These are phyloP conservation scores for Scaptomyza graminum DNA, from an alignment of 1,140 invertebrate species.

Conservation along the genomic window DNA sequence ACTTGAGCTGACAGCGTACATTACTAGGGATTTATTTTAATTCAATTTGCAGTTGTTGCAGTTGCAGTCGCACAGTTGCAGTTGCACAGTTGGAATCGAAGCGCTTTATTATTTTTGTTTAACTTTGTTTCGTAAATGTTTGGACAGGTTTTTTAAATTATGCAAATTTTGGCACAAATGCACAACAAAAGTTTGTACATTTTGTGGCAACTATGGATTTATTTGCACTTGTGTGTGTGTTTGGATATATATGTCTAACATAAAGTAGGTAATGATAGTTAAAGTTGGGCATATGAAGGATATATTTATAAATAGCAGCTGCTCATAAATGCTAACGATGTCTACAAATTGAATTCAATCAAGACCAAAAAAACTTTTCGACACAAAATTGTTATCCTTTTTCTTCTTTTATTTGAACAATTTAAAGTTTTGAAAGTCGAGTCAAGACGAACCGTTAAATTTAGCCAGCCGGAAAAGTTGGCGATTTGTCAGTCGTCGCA, in stretches of 20 bases:
- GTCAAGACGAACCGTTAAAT: conserved; percentile 43
- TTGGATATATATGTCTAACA: not conserved
- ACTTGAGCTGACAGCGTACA: conserved; percentile 59
- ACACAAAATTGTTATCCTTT: conserved; percentile 15
- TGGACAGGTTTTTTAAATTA: conserved; percentile 10
- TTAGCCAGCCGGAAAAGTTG: conserved; percentile 48
- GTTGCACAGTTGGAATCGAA: conserved; percentile 7
- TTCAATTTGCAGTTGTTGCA: conserved; percentile 36
- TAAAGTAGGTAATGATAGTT: not conserved
- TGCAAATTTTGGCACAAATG: conserved; percentile 13
- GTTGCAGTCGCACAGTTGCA: too few relatives aligned
- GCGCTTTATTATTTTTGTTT: not conserved
- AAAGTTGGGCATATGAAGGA: not conserved
- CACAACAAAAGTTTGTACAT: conserved; percentile 1
- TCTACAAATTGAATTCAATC: conserved; percentile 34
- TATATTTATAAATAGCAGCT: not conserved
- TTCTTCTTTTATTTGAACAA: conserved; percentile 35
- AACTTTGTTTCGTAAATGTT: conserved; percentile 19
- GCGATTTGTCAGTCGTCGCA: conserved; percentile 32
- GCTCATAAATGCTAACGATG: conserved; percentile 13
- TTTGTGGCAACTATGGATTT: conserved; percentile 2
- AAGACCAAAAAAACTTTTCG: conserved; percentile 8
- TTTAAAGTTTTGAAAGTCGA: conserved; percentile 51
- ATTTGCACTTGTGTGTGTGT: not conserved
- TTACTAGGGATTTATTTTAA: conserved; percentile 53